phyloP scores from a whole-genome alignment of 2,888 invertebrate species.

The Caenorhabditis japonica region DNA sequence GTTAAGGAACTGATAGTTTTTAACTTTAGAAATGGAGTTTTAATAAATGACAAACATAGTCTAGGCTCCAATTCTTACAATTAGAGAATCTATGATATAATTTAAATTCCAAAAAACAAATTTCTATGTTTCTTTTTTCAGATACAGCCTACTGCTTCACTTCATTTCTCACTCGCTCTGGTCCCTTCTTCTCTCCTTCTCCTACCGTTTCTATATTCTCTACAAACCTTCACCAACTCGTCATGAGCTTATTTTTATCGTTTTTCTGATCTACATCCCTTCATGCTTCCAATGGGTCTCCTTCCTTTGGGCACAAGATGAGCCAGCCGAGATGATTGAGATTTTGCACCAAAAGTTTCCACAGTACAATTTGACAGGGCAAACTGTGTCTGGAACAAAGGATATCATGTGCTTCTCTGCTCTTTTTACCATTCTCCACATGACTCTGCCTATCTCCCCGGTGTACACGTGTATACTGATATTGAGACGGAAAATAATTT shows the following conservation, averaged over 20 bases:
- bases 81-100: no score
- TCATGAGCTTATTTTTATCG: background rate
- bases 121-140: no score
- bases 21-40: no score
- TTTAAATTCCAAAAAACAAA: no score
- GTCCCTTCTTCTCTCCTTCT: constrained; percentile 19
- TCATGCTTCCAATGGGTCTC: constrained; percentile 5
- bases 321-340: constrained; percentile 6
- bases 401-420: constrained; percentile 6
- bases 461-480: constrained; percentile 15
- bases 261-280: constrained; percentile 22
- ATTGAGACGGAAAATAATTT: constrained; percentile 13
- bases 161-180: constrained; percentile 29
- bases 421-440: constrained; percentile 24
- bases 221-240: background rate
- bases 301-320: constrained; percentile 1
- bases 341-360: constrained; percentile 10
- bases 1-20: no score
- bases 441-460: constrained; percentile 28
- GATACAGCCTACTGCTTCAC: constrained; percentile 27
- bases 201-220: constrained; percentile 22
- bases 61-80: no score
- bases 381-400: constrained; percentile 5
- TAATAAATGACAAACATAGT: no score
- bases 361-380: constrained; percentile 7